phyloP scores from a whole-genome alignment of 2,113 vertebrate species.

The Myiopsitta monachus region DNA sequence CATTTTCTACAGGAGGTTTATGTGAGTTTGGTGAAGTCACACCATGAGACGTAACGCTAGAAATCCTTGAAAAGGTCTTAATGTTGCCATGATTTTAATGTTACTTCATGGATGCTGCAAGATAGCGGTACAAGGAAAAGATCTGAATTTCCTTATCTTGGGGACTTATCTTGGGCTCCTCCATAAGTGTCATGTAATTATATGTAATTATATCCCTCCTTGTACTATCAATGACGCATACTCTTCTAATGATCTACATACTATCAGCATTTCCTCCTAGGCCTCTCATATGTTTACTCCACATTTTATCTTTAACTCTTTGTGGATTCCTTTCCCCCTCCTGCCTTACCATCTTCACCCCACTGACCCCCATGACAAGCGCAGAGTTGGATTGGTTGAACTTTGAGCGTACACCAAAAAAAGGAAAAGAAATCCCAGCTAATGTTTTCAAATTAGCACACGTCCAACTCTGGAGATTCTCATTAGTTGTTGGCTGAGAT shows the following conservation, averaged over 20 bases:
- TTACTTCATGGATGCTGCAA: background rate
- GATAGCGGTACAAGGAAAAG: background rate
- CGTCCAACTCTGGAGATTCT: constrained; percentile 78
- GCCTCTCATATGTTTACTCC: background rate
- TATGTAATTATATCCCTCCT: constrained; percentile 14
- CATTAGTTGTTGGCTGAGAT: constrained; percentile 88
- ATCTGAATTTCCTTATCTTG: background rate
- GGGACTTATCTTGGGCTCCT: background rate
- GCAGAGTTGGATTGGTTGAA: background rate
- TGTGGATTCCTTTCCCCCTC: background rate
- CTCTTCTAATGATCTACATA: constrained; percentile 29
- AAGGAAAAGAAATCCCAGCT: constrained; percentile 70
- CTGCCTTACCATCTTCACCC: background rate
- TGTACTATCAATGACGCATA: constrained; percentile 17
- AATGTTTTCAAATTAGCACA: constrained; percentile 90
- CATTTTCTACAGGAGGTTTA: background rate
- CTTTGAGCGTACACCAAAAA: constrained; percentile 27
- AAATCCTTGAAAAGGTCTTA: background rate
- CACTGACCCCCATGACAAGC: background rate
- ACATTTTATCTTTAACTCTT: constrained; percentile 58
- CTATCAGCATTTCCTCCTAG: constrained; percentile 22
- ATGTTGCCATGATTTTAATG: background rate
- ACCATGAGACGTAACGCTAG: background rate
- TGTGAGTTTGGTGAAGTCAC: background rate
- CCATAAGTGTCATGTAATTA: constrained; percentile 17